Conservation (phyloP, 2,797 vertebrate species). For the Ispidina picta region DNA sequence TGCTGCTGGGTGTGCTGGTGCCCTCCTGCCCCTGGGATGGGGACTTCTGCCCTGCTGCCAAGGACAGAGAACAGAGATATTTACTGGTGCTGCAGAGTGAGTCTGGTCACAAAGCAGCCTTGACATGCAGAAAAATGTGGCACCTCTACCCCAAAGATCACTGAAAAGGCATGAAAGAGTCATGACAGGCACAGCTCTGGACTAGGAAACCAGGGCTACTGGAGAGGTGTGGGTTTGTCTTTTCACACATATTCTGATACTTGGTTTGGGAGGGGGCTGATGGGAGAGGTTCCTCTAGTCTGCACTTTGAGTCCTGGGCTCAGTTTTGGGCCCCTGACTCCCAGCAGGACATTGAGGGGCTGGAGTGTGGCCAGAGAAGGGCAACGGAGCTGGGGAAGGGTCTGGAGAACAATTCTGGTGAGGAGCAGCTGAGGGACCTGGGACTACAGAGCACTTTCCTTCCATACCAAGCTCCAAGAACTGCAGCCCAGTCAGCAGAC, state of each 20-base stretch:
- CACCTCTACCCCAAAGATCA: not conserved
- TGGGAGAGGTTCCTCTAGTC: not conserved
- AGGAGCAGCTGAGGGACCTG: not conserved
- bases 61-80: not conserved
- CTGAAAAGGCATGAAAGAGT: not conserved
- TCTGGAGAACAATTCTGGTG: too few relatives aligned
- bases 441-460: not conserved
- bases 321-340: not conserved
- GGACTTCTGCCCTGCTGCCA: slow-evolving; percentile 64
- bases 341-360: not conserved
- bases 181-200: not conserved
- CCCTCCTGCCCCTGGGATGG: slow-evolving; percentile 71
- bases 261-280: not conserved
- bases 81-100: not conserved
- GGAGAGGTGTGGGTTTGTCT: not conserved
- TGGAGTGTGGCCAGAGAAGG: not conserved
- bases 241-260: not conserved
- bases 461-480: not conserved
- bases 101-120: not conserved
- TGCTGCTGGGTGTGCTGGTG: slow-evolving; percentile 66
- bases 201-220: not conserved
- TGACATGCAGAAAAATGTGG: not conserved
- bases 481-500: not conserved
- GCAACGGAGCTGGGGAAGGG: too few relatives aligned
- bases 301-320: not conserved